These are phyloP conservation scores for Lasaia peninsularis DNA, from an alignment of 1,140 invertebrate genomes.

Conservation along the genomic window DNA sequence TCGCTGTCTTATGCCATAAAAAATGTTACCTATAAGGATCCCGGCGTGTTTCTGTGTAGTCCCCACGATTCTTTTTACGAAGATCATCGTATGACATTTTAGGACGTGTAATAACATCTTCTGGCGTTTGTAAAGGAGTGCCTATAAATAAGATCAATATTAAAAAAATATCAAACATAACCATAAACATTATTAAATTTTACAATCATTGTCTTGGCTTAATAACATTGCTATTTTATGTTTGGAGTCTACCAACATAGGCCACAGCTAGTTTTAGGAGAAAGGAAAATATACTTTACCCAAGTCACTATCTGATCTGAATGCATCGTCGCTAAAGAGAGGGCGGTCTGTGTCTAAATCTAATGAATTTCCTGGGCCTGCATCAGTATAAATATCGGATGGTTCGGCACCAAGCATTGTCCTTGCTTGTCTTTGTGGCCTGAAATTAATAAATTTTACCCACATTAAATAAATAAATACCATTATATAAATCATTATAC, in stretches of 20 bases:
- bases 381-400: constrained; percentile 61
- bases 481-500: no score
- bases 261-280: no score
- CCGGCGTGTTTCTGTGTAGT: constrained; percentile 40
- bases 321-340: constrained; percentile 51
- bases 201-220: no score
- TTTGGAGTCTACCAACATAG: no score
- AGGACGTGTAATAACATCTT: constrained; percentile 20
- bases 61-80: constrained; percentile 49
- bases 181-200: no score
- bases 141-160: constrained; percentile 6
- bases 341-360: constrained; percentile 59
- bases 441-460: not conserved
- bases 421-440: not conserved
- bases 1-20: no score
- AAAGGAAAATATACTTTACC: constrained; percentile 19
- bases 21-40: constrained; percentile 53
- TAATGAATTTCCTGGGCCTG: constrained; percentile 56
- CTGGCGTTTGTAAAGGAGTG: constrained; percentile 10
- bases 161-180: no score
- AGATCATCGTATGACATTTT: constrained; percentile 54
- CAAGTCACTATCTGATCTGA: constrained; percentile 35
- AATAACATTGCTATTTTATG: no score
- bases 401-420: constrained; percentile 53
- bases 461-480: no score